Conservation (phyloP, 2,113 vertebrate species). For the Scopus umbretta region DNA sequence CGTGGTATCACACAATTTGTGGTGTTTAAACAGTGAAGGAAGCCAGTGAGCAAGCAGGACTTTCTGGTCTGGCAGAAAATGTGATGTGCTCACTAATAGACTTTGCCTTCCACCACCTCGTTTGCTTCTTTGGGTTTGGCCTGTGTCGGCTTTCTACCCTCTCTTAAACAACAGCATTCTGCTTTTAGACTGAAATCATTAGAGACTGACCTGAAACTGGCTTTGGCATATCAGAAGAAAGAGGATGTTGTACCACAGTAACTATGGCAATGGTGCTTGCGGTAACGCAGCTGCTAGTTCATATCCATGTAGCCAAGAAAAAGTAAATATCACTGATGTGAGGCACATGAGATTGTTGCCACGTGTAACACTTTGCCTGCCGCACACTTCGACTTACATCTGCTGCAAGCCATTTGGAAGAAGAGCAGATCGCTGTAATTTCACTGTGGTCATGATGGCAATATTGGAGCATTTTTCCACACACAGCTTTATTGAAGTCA, state of each 20-base stretch:
- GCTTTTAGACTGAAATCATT: neutral
- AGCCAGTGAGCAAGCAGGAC: neutral
- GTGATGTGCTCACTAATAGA: neutral
- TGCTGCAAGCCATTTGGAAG: neutral
- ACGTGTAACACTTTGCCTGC: neutral
- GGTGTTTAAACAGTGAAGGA: neutral
- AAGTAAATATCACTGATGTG: neutral
- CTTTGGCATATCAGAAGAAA: neutral
- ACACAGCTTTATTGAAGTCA: neutral
- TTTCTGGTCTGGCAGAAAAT: neutral
- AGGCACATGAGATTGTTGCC: neutral
- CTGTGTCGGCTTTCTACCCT: neutral
- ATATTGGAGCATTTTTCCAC: neutral
- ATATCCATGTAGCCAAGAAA: neutral
- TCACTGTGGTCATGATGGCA: neutral
- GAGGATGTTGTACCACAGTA: neutral
- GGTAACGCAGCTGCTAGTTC: neutral
- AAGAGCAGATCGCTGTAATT: neutral
- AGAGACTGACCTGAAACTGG: neutral
- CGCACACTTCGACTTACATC: accelerated
- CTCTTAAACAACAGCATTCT: neutral
- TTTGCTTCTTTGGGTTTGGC: neutral
- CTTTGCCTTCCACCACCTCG: neutral
- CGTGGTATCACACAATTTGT: accelerated
- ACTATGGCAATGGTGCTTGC: neutral